Conservation (phyloP, 1,140 invertebrate genomes). For the Dendrolimus punctatus region DNA sequence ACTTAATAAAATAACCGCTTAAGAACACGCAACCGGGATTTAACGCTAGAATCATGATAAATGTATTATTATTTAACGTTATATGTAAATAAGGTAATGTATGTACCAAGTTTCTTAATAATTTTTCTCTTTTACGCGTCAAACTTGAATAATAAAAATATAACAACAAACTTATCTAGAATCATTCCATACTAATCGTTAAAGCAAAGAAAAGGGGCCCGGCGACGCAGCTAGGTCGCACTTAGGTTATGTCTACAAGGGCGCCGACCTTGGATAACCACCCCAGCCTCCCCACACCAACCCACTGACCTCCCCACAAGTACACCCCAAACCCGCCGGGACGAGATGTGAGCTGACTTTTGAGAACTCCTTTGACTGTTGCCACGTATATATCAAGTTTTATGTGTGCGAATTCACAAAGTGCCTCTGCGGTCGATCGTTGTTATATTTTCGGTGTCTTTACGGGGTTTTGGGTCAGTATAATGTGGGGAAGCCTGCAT, state of each 20-base stretch:
- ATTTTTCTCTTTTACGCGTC: too few species aligned
- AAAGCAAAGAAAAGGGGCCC: slow-evolving; percentile 18
- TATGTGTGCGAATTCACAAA: neutral
- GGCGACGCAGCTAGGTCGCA: slow-evolving; percentile 41
- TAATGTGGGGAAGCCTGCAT: too few species aligned
- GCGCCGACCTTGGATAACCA: slow-evolving; percentile 37
- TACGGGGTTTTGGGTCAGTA: neutral
- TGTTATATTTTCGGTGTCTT: neutral
- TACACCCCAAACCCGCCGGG: slow-evolving; percentile 10
- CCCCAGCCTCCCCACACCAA: slow-evolving; percentile 9
- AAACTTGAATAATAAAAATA: neutral
- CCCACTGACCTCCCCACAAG: slow-evolving; percentile 1
- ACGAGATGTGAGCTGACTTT: slow-evolving; percentile 43
- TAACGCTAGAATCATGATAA: too few species aligned
- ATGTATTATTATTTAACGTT: too few species aligned
- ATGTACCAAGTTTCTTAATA: too few species aligned
- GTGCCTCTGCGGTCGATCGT: neutral
- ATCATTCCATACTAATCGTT: slow-evolving; percentile 37
- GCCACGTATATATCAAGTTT: slow-evolving; percentile 1
- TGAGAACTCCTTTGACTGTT: slow-evolving; percentile 35
- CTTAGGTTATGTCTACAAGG: slow-evolving; percentile 45
- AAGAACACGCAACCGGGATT: too few species aligned
- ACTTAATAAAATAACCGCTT: too few species aligned
- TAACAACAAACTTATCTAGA: slow-evolving; percentile 7
- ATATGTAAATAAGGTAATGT: too few species aligned